A percentile compares a stretch with the other conserved stretches of the same genome.
These are phyloP conservation scores for Ranitomeya variabilis DNA, from an alignment of 2,113 vertebrate species.

Conservation along the genomic window DNA sequence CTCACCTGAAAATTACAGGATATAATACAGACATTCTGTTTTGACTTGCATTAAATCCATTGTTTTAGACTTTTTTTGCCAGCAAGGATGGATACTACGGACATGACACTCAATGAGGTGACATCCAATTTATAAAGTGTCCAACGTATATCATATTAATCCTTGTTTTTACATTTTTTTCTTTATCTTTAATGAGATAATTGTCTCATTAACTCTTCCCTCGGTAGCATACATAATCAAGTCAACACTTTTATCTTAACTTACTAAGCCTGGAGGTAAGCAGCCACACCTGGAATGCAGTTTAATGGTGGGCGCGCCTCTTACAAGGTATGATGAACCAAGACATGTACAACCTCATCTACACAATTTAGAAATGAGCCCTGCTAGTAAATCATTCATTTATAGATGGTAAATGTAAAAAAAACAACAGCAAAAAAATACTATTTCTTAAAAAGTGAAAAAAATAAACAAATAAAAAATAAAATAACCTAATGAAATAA, in stretches of 20 bases:
- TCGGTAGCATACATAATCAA: slow-evolving; percentile 20
- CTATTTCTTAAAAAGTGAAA: not conserved
- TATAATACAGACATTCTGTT: not conserved
- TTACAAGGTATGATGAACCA: slow-evolving; percentile 5
- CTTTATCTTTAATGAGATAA: not conserved
- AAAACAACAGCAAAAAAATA: not conserved
- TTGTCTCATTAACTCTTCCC: not conserved
- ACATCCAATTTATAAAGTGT: not conserved
- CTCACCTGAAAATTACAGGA: not conserved
- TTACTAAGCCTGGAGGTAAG: slow-evolving; percentile 31
- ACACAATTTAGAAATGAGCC: not conserved
- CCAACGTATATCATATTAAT: not conserved
- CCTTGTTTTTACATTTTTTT: not conserved
- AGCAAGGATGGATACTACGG: not conserved
- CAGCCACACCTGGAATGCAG: slow-evolving; percentile 39
- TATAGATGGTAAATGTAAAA: not conserved
- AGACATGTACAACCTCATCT: not conserved
- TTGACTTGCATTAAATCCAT: slow-evolving; percentile 14
- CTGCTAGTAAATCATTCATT: not conserved
- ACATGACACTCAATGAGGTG: not conserved
- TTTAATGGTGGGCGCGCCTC: slow-evolving; percentile 30
- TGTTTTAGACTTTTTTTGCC: not conserved
- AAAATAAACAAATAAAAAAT: not conserved
- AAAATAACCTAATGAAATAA: not conserved
- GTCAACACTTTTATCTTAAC: slow-evolving; percentile 13